These are phyloP conservation scores for Pheosia tremula DNA, from an alignment of 2,888 invertebrate species.

Conservation along the genomic window DNA sequence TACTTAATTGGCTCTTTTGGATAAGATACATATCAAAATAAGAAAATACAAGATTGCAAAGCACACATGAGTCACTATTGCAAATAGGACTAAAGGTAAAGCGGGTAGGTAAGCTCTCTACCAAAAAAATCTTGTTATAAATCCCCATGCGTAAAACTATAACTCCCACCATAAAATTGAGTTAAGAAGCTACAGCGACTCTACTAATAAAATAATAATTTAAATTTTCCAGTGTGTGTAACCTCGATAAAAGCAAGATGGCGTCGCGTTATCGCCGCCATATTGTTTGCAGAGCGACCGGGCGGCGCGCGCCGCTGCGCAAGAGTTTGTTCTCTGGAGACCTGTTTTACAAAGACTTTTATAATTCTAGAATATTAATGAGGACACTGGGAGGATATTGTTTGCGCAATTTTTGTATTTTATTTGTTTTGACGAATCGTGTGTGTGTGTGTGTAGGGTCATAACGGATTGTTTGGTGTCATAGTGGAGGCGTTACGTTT, in stretches of 20 bases:
- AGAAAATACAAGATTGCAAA: no score
- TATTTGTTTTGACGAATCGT: conserved; percentile 26
- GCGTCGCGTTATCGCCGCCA: conserved; percentile 77
- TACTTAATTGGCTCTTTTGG: no score
- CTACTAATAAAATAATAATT: conserved; percentile 69
- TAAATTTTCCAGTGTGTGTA: conserved; percentile 69
- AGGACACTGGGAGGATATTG: conserved; percentile 58
- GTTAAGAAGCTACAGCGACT: conserved; percentile 8
- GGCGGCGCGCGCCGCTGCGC: conserved; percentile 59
- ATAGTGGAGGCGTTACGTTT: conserved; percentile 39
- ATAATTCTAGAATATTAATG: conserved; percentile 67
- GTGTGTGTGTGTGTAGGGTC: conserved; percentile 27
- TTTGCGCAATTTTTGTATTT: conserved; percentile 41
- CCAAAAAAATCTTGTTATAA: neutral
- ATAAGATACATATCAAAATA: no score
- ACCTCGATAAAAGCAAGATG: conserved; percentile 80
- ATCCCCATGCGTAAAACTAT: neutral
- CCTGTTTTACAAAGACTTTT: conserved; percentile 75
- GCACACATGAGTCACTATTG: no score
- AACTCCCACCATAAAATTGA: conserved; percentile 16
- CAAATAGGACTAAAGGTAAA: no score
- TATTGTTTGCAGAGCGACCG: conserved; percentile 68
- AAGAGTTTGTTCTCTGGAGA: conserved; percentile 78
- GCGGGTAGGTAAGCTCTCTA: no score
- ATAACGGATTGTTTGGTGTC: conserved; percentile 25